Conservation (phyloP, 2,888 invertebrate genomes). For the Mythimna loreyi region DNA sequence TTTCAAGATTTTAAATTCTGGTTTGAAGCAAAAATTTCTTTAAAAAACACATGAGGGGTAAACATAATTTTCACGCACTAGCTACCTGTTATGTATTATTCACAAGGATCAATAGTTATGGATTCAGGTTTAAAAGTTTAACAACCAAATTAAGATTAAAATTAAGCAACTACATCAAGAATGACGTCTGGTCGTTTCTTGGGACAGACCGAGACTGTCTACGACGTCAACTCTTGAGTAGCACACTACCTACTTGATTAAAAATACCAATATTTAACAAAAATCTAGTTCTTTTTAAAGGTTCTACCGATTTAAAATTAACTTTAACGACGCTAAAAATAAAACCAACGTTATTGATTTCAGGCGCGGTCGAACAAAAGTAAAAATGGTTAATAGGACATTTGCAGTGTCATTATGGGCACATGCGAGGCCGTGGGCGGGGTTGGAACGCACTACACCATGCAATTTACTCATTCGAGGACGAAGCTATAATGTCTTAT, state of each 20-base stretch:
- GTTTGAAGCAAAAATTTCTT: not conserved
- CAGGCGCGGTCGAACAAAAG: slow-evolving; percentile 37
- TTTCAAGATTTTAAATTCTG: not conserved
- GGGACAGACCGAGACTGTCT: too few species aligned
- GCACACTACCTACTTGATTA: not conserved
- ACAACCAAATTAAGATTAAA: too few species aligned
- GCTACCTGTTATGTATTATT: too few species aligned
- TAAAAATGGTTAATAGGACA: slow-evolving; percentile 70
- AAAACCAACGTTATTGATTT: slow-evolving; percentile 19
- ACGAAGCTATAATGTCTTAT: slow-evolving; percentile 72
- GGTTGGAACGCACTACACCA: slow-evolving; percentile 65
- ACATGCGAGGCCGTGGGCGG: slow-evolving; percentile 69
- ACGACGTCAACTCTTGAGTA: too few species aligned
- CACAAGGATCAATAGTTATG: too few species aligned
- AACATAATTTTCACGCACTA: not conserved
- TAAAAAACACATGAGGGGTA: not conserved
- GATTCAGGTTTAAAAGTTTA: too few species aligned
- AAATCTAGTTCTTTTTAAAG: not conserved
- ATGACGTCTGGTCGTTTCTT: too few species aligned
- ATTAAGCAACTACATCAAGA: too few species aligned
- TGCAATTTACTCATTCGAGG: slow-evolving; percentile 76
- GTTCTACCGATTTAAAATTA: slow-evolving; percentile 17
- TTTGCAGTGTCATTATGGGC: slow-evolving; percentile 72
- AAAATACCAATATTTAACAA: not conserved
- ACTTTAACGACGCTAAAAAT: slow-evolving; percentile 8